Base-by-base conservation (phyloP, 2,888 invertebrate species). In the Andrena praecox region DNA sequence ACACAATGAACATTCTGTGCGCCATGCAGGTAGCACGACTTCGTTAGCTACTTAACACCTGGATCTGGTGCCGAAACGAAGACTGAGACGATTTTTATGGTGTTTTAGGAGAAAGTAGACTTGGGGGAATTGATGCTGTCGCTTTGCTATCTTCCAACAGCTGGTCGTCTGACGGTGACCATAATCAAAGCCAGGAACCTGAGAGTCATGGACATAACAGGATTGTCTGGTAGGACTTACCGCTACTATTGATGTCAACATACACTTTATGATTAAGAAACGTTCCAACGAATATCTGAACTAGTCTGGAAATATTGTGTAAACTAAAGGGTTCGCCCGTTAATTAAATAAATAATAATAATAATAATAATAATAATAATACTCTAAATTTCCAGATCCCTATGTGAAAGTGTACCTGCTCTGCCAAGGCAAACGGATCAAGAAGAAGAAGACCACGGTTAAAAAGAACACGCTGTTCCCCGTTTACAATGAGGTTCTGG, bases 141-240 rank as follows among this genome's bases (percentile, higher is more conserved):
- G 0, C 94, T 99, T 71, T 98, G 98, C 90, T 99, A 98, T 94
- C 95, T 98, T 52, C 98, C 98, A 16, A 98, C 98, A 29, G 98
- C 98, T 31, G 98, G 98, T 20, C 96, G 98, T 33, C 95, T 99
- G 27, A 98, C 98, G 0, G 96, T 98, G 29, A 98, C 98, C 0
- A 96, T 99, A 60, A 97, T 99, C 88, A 99, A 99, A 94, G 98
- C 97, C 0, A 95, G 98, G 85, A 98, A 98, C 92, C 95, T 99
- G 24, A 97, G 98, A 93, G 98, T 98, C 42, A 98, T 98, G 96
- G 99, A 98, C 92, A 98, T 98, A 90, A 98, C 98, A 52, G 99
- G 98, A 87, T 97, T 98, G 42, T 98, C 98, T 90, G 98, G 98
- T 97, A 92, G 94, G 59, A 48, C 48, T 12, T 68, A 8, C 52